These are phyloP conservation scores for Drosophila nr. medialis DNA, from an alignment of 2,888 invertebrate genomes.

Conservation along the genomic window DNA sequence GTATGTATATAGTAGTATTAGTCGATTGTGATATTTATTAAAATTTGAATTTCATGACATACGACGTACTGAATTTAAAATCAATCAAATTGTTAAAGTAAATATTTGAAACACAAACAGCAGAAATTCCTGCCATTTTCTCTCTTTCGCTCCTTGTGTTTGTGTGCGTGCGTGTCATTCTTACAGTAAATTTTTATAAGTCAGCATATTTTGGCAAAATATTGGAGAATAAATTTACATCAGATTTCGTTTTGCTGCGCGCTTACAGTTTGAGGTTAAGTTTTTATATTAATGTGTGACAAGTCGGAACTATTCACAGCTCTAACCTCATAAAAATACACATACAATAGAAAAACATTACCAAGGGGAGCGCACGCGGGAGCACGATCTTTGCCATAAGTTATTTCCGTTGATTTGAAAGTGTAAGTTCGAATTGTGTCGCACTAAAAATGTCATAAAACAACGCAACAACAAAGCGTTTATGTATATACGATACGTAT, in stretches of 20 bases:
- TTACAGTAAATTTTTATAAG: constrained; percentile 42
- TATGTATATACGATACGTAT: constrained; percentile 21
- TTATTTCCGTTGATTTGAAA: constrained; percentile 68
- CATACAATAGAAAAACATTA: constrained; percentile 8
- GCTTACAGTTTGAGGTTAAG: neutral
- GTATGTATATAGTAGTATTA: constrained; percentile 68
- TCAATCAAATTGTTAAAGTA: constrained; percentile 61
- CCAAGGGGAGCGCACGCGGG: constrained; percentile 43
- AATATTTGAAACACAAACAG: constrained; percentile 46
- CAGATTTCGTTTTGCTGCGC: constrained; percentile 21
- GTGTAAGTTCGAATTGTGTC: constrained; percentile 67
- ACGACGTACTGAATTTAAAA: constrained; percentile 39
- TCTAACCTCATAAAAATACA: constrained; percentile 31
- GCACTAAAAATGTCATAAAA: constrained; percentile 4
- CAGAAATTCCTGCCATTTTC: constrained; percentile 43
- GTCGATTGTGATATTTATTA: constrained; percentile 73
- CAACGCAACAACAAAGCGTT: constrained; percentile 20
- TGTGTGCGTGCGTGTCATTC: constrained; percentile 76
- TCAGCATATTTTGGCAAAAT: constrained; percentile 11
- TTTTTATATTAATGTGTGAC: neutral
- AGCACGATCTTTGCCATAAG: constrained; percentile 41
- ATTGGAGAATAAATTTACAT: neutral
- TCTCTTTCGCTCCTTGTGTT: constrained; percentile 52
- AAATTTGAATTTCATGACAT: constrained; percentile 63
- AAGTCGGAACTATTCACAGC: constrained; percentile 2